Evolutionary conservation across 2,113 vertebrate species (phyloP), one percentile per base, ranked within the genome.

Genomic region (Otocyon megalotis): DNA sequence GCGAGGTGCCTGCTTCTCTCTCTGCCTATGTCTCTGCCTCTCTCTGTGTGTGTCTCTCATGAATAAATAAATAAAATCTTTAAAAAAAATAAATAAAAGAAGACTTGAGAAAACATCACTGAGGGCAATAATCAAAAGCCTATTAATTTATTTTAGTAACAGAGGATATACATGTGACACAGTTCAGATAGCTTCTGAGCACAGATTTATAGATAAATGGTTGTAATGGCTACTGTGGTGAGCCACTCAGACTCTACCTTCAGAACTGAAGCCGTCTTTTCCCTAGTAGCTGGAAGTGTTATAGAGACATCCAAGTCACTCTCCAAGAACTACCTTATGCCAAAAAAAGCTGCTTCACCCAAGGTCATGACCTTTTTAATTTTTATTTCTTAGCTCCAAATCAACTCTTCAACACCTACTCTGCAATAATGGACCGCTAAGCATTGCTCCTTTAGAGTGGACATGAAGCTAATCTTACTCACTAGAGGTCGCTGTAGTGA

Each of bases 401-500:
- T 72, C 82, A 62, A 87, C 50, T 77, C 16, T 95, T 88, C 63
- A 95, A 62, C 74, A 88, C 28, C 16, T 91, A 35, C 28, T 88
- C 8, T 71, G 43, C 15, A 77, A 56, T 90, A 83, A 81, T 48
- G 53, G 58, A 88, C 26, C 54, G 30, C 96, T 19, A 72, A 90
- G 30, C 67, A 89, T 91, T 97, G 91, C 56, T 56, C 30, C 53
- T 76, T 85, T 65, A 84, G 10, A 80, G 32, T 32, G 28, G 96
- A 76, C 26, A 74, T 0, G 3, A 74, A 88, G 50, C 35, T 86
- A 90, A 11, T 4, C 10, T 86, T 91, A 94, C 83, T 96, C 94
- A 81, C 53, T 88, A 88, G 86, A 93, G 65, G 28, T 58, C 32
- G 13, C 48, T 77, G 30, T 91, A 67, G 77, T 92, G 76, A 96